These are phyloP conservation scores for Orthonychiurus folsomi DNA, from an alignment of 2,888 invertebrate species.

Conservation along the genomic window DNA sequence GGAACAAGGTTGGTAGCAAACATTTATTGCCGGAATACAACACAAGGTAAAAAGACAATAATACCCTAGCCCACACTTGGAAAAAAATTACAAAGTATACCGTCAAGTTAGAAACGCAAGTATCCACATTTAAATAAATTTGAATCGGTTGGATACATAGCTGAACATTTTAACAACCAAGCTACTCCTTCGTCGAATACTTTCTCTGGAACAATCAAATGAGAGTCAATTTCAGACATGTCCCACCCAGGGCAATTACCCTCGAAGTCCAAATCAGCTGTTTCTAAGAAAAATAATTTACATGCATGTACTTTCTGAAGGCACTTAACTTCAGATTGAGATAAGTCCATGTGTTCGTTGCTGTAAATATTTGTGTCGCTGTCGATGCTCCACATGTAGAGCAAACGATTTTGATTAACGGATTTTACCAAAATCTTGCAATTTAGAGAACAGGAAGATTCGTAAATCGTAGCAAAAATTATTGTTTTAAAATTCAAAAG, in stretches of 20 bases:
- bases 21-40: too few species aligned
- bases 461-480: slow-evolving; percentile 33
- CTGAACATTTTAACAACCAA: slow-evolving; percentile 17
- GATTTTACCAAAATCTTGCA: slow-evolving; percentile 31
- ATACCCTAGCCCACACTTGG: too few species aligned
- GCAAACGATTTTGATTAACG: slow-evolving; percentile 4
- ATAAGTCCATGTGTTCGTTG: slow-evolving; percentile 8
- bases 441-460: slow-evolving; percentile 30
- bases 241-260: neutral
- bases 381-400: slow-evolving; percentile 37
- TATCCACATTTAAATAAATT: slow-evolving; percentile 30
- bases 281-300: too few species aligned
- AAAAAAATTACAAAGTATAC: neutral
- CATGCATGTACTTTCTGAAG: too few species aligned
- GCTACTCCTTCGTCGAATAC: slow-evolving; percentile 25
- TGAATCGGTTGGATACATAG: slow-evolving; percentile 20
- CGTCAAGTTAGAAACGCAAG: slow-evolving; percentile 8
- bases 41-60: too few species aligned
- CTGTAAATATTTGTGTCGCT: slow-evolving; percentile 24
- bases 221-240: neutral
- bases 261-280: slow-evolving; percentile 4
- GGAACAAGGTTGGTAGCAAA: too few species aligned
- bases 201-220: slow-evolving; percentile 24
- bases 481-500: slow-evolving; percentile 30
- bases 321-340: too few species aligned